Base-by-base conservation (phyloP, 2,888 invertebrate genomes). In the Phymatocera aterrima region DNA sequence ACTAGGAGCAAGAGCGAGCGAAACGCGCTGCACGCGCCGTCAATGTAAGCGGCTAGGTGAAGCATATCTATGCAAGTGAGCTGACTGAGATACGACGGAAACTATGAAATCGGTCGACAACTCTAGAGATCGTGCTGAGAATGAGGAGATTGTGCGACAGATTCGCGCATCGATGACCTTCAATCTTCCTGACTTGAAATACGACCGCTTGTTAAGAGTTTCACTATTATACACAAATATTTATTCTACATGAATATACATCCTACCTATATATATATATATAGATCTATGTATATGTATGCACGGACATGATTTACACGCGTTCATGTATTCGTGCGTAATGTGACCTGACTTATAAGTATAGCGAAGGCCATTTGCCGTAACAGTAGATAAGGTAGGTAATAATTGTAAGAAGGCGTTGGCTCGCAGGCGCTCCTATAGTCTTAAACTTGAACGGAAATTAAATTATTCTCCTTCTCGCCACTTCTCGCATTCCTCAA, bases 381-480 rank as follows among this genome's bases (percentile, higher is more conserved):
- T 51, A 51, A n/a, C 8, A 21, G 21, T 40, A 40, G n/a, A n/a
- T n/a, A n/a, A n/a, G n/a, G n/a, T 40, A 40, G 40, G 40, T 60
- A 60, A 21, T 18, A 34, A 64, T 64, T 34, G 24, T 46, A 24
- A 28, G 15, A 21, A 6, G 28, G 28, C 68, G 43, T 40, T 21
- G 24, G 61, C 10, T 61, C 24, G 64, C 64, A 21, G 64, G 6
- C 40, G 65, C 65, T 65, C 68, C 68, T 12, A n/a, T n/a, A 64
- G 61, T 64, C 61, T 64, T 37, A 2, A 64, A 21, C 37, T 18
- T 48, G n/a, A 72, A 21, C 51, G 51, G 72, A 72, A 72, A 72
- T 72, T 51, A 51, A 51, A 72, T 72, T 51, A 72, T 51, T 51
- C 72, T 31, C 18, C 34, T 51, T 51, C 72, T 34, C 34, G 72